These are phyloP conservation scores for Onthophagus taurus DNA, from an alignment of 1,140 invertebrate species.

Conservation along the genomic window DNA sequence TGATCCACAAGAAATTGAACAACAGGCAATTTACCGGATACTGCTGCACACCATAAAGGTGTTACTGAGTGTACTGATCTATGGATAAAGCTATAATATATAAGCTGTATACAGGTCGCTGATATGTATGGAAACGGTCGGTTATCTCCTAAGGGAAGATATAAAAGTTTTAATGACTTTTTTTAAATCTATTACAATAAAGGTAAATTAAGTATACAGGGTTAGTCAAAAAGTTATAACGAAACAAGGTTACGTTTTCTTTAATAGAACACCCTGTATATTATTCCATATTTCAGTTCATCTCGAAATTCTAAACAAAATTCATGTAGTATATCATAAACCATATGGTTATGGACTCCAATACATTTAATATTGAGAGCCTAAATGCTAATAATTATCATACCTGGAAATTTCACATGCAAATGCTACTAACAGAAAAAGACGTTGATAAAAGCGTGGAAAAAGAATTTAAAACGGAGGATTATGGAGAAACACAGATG, in stretches of 20 bases:
- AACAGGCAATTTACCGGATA: slow-evolving; percentile 71
- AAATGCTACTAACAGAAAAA: slow-evolving; percentile 15
- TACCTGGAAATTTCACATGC: slow-evolving; percentile 16
- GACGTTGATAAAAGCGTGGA: slow-evolving; percentile 4
- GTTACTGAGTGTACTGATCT: slow-evolving; percentile 72
- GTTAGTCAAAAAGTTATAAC: too few relatives aligned
- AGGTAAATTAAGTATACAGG: too few relatives aligned
- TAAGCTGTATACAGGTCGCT: slow-evolving; percentile 4
- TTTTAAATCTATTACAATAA: too few relatives aligned
- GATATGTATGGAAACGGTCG: too few relatives aligned
- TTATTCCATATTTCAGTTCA: too few relatives aligned
- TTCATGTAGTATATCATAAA: too few relatives aligned
- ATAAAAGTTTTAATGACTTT: too few relatives aligned
- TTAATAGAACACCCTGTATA: too few relatives aligned
- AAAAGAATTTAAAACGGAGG: neutral
- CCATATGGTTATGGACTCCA: too few relatives aligned
- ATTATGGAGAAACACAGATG: neutral
- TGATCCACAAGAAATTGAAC: slow-evolving; percentile 68
- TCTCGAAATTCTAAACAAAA: too few relatives aligned
- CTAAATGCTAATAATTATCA: slow-evolving; percentile 11
- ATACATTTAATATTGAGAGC: slow-evolving; percentile 6
- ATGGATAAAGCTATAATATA: slow-evolving; percentile 16
- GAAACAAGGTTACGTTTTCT: too few relatives aligned
- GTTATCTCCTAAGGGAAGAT: too few relatives aligned
- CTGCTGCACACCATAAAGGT: slow-evolving; percentile 87